Percentiles rank a stretch among this genome's conserved stretches.
Conservation (phyloP, 2,888 invertebrate genomes). For the Matsumyia berberina region DNA sequence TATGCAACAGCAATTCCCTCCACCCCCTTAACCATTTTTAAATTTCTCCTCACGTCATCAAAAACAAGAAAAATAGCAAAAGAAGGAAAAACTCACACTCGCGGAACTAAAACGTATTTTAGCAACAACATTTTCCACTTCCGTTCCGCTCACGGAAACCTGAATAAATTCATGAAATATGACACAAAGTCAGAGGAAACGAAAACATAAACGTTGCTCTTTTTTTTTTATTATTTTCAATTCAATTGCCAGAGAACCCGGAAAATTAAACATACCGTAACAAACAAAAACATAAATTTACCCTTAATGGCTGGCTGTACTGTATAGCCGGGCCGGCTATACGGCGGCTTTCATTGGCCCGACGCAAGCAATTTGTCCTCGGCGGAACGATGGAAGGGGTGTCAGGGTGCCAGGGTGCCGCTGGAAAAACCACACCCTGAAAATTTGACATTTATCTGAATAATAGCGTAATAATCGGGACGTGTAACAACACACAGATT, state of each 20-base stretch:
- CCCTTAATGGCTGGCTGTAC: constrained; percentile 67
- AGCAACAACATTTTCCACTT: constrained; percentile 73
- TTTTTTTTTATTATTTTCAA: constrained; percentile 39
- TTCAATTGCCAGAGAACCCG: constrained; percentile 70
- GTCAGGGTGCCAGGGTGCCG: constrained; percentile 18
- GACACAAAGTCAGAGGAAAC: constrained; percentile 56
- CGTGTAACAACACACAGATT: constrained; percentile 76
- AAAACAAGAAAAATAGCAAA: no score
- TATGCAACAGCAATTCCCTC: no score
- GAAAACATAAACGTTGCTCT: constrained; percentile 71
- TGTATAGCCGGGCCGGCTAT: no score
- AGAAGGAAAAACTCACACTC: constrained; percentile 20
- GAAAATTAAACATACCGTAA: constrained; percentile 76
- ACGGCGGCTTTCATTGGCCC: constrained; percentile 55
- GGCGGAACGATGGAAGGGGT: not conserved
- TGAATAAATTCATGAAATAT: constrained; percentile 68
- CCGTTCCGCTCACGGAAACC: constrained; percentile 70
- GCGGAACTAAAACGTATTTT: constrained; percentile 67
- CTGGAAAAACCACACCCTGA: constrained; percentile 72
- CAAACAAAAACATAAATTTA: constrained; percentile 76
- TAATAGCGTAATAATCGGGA: constrained; percentile 74
- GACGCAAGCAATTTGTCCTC: constrained; percentile 65
- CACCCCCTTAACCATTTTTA: no score
- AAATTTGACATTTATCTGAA: constrained; percentile 76
- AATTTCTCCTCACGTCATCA: no score